These are phyloP conservation scores for Andrena haemorrhoa DNA, from an alignment of 2,888 invertebrate species.

Conservation along the genomic window DNA sequence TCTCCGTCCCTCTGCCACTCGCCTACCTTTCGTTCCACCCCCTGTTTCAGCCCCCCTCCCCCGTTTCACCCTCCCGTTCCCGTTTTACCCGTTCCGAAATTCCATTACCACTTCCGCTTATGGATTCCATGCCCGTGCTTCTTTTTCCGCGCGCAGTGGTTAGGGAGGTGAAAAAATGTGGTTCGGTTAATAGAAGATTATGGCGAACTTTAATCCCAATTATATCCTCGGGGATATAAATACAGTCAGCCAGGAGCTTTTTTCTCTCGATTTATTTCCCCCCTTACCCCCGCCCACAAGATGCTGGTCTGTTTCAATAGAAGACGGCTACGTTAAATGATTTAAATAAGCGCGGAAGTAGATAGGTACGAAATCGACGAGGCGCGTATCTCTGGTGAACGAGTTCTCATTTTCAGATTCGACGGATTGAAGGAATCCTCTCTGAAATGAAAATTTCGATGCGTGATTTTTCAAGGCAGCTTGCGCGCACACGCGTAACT, in stretches of 20 bases:
- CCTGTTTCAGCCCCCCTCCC: neutral
- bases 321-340: neutral
- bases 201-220: conserved; percentile 51
- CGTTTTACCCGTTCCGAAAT: conserved; percentile 57
- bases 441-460: neutral
- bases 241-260: conserved; percentile 8
- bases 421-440: neutral
- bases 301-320: neutral
- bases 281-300: neutral
- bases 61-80: conserved; percentile 12
- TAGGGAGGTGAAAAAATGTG: conserved; percentile 23
- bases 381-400: neutral
- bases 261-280: conserved; percentile 29
- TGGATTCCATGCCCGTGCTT: conserved; percentile 45
- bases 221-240: conserved; percentile 40
- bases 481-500: neutral
- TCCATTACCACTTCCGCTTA: conserved; percentile 64
- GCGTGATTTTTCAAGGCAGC: neutral
- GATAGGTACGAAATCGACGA: neutral
- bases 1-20: conserved; percentile 6
- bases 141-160: neutral
- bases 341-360: neutral
- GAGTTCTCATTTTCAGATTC: neutral
- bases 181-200: conserved; percentile 56
- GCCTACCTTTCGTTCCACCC: conserved; percentile 13